A percentile compares a stretch with the other conserved stretches of the same genome.
phyloP scores from a whole-genome alignment of 2,113 vertebrate species.

The Aviceda subcristata region DNA sequence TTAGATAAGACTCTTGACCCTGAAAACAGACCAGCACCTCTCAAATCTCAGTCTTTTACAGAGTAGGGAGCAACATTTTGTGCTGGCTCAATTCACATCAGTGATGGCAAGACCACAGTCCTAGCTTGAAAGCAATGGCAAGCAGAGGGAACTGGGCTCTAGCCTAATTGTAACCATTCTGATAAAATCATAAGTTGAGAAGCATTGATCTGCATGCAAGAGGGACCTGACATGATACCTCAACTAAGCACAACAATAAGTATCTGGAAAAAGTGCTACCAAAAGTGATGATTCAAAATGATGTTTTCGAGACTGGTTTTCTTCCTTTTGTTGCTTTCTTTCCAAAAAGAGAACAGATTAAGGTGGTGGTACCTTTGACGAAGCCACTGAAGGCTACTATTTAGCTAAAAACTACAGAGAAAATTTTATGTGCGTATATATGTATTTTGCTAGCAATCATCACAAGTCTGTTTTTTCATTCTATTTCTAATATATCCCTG shows the following conservation, averaged over 20 bases:
- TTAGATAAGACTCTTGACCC: neutral
- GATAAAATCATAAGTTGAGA: neutral
- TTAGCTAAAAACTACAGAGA: neutral
- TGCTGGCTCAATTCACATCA: neutral
- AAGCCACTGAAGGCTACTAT: neutral
- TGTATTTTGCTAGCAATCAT: neutral
- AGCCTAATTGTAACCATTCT: accelerated
- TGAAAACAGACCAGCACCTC: neutral
- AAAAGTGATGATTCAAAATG: neutral
- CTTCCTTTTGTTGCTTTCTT: neutral
- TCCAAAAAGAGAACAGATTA: neutral
- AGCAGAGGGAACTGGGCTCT: neutral
- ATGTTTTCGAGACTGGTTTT: neutral
- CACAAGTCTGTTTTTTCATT: neutral
- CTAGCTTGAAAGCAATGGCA: neutral
- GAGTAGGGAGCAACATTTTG: neutral
- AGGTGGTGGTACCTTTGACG: neutral
- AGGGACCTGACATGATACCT: neutral
- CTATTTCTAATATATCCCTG: neutral
- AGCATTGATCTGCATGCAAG: neutral
- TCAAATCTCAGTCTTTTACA: neutral
- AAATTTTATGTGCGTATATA: neutral
- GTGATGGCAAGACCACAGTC: neutral
- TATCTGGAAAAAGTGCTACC: neutral
- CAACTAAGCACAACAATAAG: neutral